Percentiles rank a stretch among this genome's conserved stretches.
phyloP scores from a whole-genome alignment of 2,888 invertebrate species.

The Aphidoletes aphidimyza region DNA sequence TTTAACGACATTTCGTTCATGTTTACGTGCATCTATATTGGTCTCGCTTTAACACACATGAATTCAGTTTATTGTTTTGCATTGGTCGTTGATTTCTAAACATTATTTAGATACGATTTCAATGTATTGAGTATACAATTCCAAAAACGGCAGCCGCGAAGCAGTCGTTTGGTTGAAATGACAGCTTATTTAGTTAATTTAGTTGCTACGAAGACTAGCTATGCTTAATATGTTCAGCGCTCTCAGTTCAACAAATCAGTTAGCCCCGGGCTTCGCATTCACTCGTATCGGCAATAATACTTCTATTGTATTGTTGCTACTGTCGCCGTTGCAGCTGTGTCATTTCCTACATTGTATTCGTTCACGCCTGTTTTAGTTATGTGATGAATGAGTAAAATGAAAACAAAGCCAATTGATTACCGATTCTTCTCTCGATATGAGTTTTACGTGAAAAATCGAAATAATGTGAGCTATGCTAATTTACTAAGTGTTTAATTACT shows the following conservation, averaged over 20 bases:
- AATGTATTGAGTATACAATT: too few species aligned
- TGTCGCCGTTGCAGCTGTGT: too few species aligned
- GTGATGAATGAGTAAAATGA: not conserved
- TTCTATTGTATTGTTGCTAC: too few species aligned
- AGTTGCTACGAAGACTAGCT: too few species aligned
- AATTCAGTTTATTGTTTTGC: not conserved
- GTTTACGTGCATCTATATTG: not conserved
- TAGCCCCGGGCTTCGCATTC: constrained; percentile 24
- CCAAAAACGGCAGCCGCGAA: too few species aligned
- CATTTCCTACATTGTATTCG: not conserved
- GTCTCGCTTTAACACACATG: not conserved
- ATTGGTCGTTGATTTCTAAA: constrained; percentile 13
- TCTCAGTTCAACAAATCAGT: not conserved
- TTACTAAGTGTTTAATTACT: not conserved
- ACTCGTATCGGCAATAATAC: too few species aligned
- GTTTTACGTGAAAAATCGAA: not conserved
- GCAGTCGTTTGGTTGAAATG: too few species aligned
- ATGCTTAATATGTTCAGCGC: not conserved
- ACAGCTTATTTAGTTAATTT: too few species aligned
- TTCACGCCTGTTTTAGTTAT: not conserved
- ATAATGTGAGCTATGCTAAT: not conserved
- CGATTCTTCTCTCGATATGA: not conserved
- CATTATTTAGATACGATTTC: too few species aligned
- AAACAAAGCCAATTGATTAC: not conserved
- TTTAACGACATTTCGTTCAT: not conserved